phyloP scores from a whole-genome alignment of 2,888 invertebrate genomes.

The Andrena camellia region DNA sequence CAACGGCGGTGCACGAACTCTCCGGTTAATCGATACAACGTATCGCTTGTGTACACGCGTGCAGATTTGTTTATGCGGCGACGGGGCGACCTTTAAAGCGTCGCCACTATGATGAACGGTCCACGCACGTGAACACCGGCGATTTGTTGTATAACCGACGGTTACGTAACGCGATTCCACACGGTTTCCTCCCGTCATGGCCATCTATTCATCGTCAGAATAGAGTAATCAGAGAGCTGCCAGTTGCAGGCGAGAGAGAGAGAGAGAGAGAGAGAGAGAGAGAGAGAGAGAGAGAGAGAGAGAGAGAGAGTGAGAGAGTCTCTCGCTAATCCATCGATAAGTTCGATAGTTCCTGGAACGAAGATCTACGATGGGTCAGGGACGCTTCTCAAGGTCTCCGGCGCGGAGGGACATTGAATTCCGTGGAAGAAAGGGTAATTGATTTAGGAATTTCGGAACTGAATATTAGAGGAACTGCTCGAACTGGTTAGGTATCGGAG shows the following conservation, averaged over 20 bases:
- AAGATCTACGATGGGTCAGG: too few species aligned
- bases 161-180: slow-evolving; percentile 66
- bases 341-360: slow-evolving; percentile 1
- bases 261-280: slow-evolving; percentile 13
- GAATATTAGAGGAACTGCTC: too few species aligned
- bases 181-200: slow-evolving; percentile 53
- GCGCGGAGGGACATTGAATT: not conserved
- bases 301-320: slow-evolving; percentile 11
- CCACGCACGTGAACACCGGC: slow-evolving; percentile 58
- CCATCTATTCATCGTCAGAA: slow-evolving; percentile 56
- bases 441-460: not conserved
- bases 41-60: not conserved
- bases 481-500: too few species aligned
- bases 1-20: not conserved
- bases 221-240: slow-evolving; percentile 56
- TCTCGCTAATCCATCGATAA: slow-evolving; percentile 28
- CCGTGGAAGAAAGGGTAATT: not conserved
- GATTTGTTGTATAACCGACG: slow-evolving; percentile 63
- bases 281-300: slow-evolving; percentile 13
- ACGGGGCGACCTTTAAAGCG: slow-evolving; percentile 50
- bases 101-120: slow-evolving; percentile 38
- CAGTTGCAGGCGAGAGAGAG: slow-evolving; percentile 33
- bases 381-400: not conserved
- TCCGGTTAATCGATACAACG: slow-evolving; percentile 17
- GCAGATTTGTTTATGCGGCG: slow-evolving; percentile 50